Percentiles rank a stretch among this genome's conserved stretches.
Conservation (phyloP, 2,797 vertebrate genomes). For the Onychomys torridus region DNA sequence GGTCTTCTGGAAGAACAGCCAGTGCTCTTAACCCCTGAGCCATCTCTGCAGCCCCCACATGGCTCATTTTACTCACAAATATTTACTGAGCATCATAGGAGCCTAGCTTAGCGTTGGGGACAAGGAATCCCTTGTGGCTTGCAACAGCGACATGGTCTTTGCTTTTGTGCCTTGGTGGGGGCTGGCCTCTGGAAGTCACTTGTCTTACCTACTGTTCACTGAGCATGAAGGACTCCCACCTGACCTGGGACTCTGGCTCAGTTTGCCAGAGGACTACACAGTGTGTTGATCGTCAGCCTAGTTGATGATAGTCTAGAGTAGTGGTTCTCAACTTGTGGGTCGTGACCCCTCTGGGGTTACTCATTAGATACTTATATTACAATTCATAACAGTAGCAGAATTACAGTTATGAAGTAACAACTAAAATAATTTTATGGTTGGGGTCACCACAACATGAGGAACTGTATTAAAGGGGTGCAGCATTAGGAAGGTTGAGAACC, state of each 20-base stretch:
- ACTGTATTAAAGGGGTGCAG: background rate
- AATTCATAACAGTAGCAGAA: background rate
- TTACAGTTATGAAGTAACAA: background rate
- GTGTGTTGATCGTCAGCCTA: background rate
- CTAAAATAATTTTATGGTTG: background rate
- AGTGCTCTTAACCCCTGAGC: background rate
- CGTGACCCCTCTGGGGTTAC: background rate
- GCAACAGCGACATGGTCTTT: background rate
- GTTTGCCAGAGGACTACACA: background rate
- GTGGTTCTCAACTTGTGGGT: background rate
- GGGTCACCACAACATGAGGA: background rate
- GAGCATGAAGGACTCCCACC: background rate
- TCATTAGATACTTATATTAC: background rate
- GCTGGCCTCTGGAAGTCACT: background rate
- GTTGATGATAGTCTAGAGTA: background rate
- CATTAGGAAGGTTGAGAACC: background rate
- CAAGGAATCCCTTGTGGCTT: background rate
- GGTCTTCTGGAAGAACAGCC: background rate
- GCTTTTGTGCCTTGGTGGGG: no score
- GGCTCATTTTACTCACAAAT: background rate
- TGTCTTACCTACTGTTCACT: background rate
- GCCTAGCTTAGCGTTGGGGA: background rate
- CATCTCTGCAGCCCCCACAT: background rate
- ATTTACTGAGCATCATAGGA: background rate
- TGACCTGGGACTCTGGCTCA: background rate